Base-by-base conservation (phyloP, 2,888 invertebrate genomes). In the Blastobasis lacticolella region DNA sequence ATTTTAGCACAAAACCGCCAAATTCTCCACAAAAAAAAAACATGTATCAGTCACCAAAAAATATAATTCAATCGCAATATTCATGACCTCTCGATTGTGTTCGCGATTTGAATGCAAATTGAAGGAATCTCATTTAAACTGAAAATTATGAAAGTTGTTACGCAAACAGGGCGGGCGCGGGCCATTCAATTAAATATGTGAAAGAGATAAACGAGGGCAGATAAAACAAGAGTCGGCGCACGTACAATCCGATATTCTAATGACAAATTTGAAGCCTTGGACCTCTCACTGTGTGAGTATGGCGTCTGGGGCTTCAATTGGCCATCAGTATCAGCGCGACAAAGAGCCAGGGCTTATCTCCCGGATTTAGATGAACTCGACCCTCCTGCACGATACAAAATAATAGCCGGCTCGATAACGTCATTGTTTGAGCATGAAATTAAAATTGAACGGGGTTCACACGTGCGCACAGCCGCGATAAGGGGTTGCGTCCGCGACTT, bases 401-500 rank as follows among this genome's bases (percentile, higher is more conserved):
- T 86, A 87, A 87, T 87, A 84, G 86, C 78, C 65, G 72, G 77
- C 78, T 81, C 83, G 85, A 86, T 87, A 84, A 76, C 87, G 82
- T 78, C 86, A 88, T 88, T 88, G 87, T 87, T 88, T 88, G 86
- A 86, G 87, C 87, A 88, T 88, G 87, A 88, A 88, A 88, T 88
- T 88, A 88, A 88, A 88, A 87, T 86, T 85, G 86, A 85, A 79
- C 83, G 80, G 78, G 78, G 81, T 87, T 88, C 87, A 87, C 87
- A 88, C 87, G 87, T 88, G 87, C 87, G 83, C 83, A 77, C 70
- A 55, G 77, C 70, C 62, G 70, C 81, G 87, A 88, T 87, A 87
- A 87, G 86, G 85, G 86, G 81, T 77, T 74, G 72, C 69, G 69
- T 68, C 67, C 66, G 55, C 54, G 48, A 49, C 51, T 60, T n/a